Conservation (phyloP, 2,797 vertebrate genomes). For the Periophthalmus magnuspinnatus region DNA sequence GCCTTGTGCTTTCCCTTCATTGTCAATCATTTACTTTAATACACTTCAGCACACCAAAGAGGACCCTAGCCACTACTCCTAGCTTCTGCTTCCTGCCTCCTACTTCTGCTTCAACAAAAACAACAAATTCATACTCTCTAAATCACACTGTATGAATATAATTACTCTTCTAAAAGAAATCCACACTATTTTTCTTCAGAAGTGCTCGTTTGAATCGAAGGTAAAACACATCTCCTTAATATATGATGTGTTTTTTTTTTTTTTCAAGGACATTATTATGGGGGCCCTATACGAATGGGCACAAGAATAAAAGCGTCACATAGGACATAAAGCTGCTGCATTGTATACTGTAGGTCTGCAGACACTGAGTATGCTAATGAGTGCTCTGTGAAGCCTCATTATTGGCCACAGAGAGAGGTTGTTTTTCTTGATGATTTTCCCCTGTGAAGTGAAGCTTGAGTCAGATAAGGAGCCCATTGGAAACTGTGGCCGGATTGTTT, state of each 20-base stretch:
- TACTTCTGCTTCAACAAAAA: conserved; percentile 46
- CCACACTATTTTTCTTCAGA: conserved; percentile 53
- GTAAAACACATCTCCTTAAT: conserved; percentile 61
- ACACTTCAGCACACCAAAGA: conserved; percentile 49
- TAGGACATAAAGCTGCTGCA: conserved; percentile 63
- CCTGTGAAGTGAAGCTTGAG: conserved; percentile 58
- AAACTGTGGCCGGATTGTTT: conserved; percentile 7
- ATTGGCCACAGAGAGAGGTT: conserved; percentile 59
- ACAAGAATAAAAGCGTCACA: conserved; percentile 70
- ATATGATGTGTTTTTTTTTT: conserved; percentile 68
- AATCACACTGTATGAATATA: conserved; percentile 67
- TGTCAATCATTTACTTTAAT: conserved; percentile 71
- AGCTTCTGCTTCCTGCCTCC: conserved; percentile 38
- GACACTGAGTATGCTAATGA: conserved; percentile 76
- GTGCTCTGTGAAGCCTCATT: conserved; percentile 73
- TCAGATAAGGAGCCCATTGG: conserved; percentile 33
- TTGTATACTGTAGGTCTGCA: conserved; percentile 53
- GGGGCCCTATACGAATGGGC: conserved; percentile 60
- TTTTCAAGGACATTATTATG: conserved; percentile 65
- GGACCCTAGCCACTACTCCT: conserved; percentile 38
- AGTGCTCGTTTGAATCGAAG: conserved; percentile 72
- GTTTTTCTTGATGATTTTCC: conserved; percentile 72
- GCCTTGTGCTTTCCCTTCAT: conserved; percentile 59
- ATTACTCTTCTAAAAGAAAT: conserved; percentile 70
- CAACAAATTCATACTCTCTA: conserved; percentile 55